Evolutionary conservation across 2,113 vertebrate genomes (phyloP).

Genomic region (Macaca mulatta): DNA sequence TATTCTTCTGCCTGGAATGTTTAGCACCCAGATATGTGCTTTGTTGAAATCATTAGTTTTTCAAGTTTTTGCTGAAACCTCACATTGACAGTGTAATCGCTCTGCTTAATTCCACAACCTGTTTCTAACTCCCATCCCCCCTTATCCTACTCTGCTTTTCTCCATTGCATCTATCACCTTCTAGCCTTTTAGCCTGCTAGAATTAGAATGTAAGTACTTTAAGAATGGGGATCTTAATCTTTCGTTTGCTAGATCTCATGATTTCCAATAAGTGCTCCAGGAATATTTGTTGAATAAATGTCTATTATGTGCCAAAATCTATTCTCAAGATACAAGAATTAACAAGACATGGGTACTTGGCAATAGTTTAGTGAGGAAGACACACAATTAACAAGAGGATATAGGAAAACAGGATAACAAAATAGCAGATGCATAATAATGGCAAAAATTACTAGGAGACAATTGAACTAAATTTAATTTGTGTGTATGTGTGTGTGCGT

Average conservation of each 20-base stretch:
- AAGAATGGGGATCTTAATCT: background rate
- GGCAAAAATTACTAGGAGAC: background rate
- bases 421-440: background rate
- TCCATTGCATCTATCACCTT: background rate
- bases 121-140: background rate
- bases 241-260: background rate
- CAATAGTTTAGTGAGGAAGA: background rate
- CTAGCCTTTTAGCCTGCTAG: background rate
- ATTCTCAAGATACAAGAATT: background rate
- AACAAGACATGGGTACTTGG: background rate
- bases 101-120: background rate
- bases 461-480: background rate
- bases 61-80: background rate
- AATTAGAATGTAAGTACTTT: background rate
- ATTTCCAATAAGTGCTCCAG: background rate
- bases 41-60: background rate
- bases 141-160: background rate
- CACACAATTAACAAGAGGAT: background rate
- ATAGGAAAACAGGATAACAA: background rate
- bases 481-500: background rate
- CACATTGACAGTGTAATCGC: background rate
- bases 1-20: background rate
- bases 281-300: slow-evolving; percentile 27
- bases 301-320: background rate
- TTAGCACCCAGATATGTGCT: background rate